These are phyloP conservation scores for Oreochromis mossambicus DNA, from an alignment of 2,797 vertebrate genomes.

Conservation along the genomic window DNA sequence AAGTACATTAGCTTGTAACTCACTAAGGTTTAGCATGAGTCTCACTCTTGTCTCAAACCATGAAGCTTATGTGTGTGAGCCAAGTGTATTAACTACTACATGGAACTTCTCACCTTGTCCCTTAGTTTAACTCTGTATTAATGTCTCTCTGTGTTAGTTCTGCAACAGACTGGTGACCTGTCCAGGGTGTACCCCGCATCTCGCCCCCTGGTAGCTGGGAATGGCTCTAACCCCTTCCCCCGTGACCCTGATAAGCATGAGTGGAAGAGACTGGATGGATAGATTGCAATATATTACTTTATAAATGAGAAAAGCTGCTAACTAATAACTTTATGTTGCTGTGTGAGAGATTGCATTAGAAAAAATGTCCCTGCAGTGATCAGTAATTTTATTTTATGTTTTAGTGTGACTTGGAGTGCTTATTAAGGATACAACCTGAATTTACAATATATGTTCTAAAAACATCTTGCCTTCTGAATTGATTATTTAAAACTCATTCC, in stretches of 20 bases:
- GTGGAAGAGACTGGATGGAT: not conserved
- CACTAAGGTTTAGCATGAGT: not conserved
- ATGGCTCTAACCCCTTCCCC: not conserved
- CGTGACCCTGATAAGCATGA: not conserved
- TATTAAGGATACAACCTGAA: not conserved
- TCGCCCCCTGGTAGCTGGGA: not conserved
- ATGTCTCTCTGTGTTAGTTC: rapidly evolving
- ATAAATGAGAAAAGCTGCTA: not conserved
- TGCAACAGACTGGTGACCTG: not conserved
- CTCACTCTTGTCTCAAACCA: not conserved
- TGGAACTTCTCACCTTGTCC: not conserved
- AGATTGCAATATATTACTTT: not conserved
- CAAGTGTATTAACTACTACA: not conserved
- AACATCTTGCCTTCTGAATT: not conserved
- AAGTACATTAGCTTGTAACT: not conserved
- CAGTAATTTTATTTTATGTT: rapidly evolving
- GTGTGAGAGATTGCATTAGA: not conserved
- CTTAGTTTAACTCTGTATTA: not conserved
- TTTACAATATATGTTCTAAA: not conserved
- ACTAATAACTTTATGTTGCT: not conserved
- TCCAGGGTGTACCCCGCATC: not conserved
- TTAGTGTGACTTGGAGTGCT: not conserved
- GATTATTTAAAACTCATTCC: not conserved
- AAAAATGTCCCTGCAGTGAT: not conserved
- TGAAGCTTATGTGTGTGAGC: not conserved